Base-by-base conservation (phyloP, 2,888 invertebrate genomes). In the Masnerella sp. region DNA sequence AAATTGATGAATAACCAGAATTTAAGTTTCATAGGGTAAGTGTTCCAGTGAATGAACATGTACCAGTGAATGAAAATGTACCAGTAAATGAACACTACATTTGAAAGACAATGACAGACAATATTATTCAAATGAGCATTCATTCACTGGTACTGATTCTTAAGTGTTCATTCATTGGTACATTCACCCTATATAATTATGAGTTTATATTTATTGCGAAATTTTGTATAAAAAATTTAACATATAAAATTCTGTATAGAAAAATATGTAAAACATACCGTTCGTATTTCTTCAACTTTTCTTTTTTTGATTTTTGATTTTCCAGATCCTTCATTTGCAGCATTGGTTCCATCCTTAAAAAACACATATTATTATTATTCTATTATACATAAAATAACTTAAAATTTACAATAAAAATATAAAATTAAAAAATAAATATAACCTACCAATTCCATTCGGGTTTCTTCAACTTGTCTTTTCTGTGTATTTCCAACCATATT, bases 261-360 rank as follows among this genome's bases (percentile, higher is more conserved):
- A 22, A 54, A 54, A 9, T 36, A 25, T 34, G 5, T 2, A 18
- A 64, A 56, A 49, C 61, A 28, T 47, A 69, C 68, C 28, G 40
- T 43, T 34, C 68, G 51, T 18, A 69, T 69, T 40, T 69, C 68
- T 47, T 52, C 32, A 11, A 38, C n/a, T 45, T 69, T 68, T 11
- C 36, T 59, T 8, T 18, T 51, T 69, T 69, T 69, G 18, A 28
- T 88, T 86, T 11, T 14, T 17, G 79, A 78, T 78, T 86, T 88
- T 17, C 82, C 78, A 51, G 83, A 89, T 9, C 91, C 91, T 83
- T 91, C 93, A 81, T 91, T 92, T 1, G 61, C 52, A 32, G 25
- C 18, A 8, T 3, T 14, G 12, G 36, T 18, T 36, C 54, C n/a
- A 54, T 49, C 61, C 61, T 61, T 40, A 54, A 54, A 2, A 15